phyloP scores from a whole-genome alignment of 2,113 vertebrate species.

The Cyanistes caeruleus region DNA sequence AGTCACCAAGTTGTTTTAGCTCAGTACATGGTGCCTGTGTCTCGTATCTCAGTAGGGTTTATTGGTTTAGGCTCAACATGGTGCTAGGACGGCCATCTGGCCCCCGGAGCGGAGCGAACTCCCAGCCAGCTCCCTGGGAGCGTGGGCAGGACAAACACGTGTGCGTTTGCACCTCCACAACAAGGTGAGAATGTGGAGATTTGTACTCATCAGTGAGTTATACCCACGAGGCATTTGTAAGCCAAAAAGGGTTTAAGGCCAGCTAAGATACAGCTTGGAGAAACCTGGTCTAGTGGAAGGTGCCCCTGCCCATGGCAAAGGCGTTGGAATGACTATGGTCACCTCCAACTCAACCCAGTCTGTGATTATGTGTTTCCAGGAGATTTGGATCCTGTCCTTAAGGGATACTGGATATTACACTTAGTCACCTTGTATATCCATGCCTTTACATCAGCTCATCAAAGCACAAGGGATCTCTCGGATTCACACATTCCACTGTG shows the following conservation, averaged over 20 bases:
- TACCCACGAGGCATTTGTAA: not conserved
- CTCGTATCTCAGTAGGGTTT: constrained; percentile 34
- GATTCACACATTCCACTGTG: not conserved
- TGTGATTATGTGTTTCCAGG: not conserved
- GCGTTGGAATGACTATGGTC: not conserved
- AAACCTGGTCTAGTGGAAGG: not conserved
- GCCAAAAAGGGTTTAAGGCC: not conserved
- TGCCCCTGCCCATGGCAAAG: not conserved
- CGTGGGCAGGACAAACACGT: not conserved
- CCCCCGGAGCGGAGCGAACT: not conserved
- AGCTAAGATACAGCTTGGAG: not conserved
- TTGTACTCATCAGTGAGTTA: not conserved
- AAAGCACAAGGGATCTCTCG: not conserved
- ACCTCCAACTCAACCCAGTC: not conserved
- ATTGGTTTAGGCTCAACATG: not conserved
- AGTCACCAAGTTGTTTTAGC: constrained; percentile 64
- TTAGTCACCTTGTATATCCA: not conserved
- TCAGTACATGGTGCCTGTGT: constrained; percentile 12
- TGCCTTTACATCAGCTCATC: not conserved
- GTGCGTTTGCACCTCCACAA: not conserved
- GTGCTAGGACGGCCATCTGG: constrained; percentile 43
- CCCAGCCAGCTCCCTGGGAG: constrained; percentile 2
- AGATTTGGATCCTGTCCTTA: not conserved
- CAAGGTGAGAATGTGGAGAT: rapidly evolving
- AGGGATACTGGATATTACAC: not conserved